Evolutionary conservation across 2,113 vertebrate genomes (phyloP).

Genomic region (Phalacrocorax brasilianus): DNA sequence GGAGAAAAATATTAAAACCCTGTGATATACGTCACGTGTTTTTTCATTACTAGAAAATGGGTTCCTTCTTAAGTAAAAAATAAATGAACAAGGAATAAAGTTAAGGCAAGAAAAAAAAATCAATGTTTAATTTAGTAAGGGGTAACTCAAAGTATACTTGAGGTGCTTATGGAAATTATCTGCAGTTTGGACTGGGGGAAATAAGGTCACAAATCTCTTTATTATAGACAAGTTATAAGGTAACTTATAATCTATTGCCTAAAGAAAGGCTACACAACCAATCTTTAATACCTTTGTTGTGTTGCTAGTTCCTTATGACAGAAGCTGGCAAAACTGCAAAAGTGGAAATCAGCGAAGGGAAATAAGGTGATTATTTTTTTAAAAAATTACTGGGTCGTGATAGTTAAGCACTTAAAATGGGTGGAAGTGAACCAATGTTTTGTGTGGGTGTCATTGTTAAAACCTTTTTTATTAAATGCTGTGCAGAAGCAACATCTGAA

Average conservation of each 20-base stretch:
- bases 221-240: neutral
- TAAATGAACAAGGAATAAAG: neutral
- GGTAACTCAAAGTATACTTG: neutral
- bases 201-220: neutral
- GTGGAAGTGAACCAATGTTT: neutral
- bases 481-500: neutral
- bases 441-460: neutral
- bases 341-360: neutral
- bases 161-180: neutral
- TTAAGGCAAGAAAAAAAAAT: neutral
- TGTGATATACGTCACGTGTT: neutral
- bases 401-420: neutral
- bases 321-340: neutral
- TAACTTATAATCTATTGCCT: neutral
- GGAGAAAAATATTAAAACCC: neutral
- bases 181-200: neutral
- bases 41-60: neutral
- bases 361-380: neutral
- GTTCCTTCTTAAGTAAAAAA: neutral
- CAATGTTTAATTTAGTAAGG: neutral
- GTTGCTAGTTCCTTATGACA: neutral
- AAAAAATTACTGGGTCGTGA: neutral
- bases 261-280: neutral
- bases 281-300: neutral
- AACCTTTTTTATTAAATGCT: neutral